A percentile compares a stretch with the other conserved stretches of the same genome.
Conservation (phyloP, 2,797 vertebrate genomes). For the Hippocampus kuda region DNA sequence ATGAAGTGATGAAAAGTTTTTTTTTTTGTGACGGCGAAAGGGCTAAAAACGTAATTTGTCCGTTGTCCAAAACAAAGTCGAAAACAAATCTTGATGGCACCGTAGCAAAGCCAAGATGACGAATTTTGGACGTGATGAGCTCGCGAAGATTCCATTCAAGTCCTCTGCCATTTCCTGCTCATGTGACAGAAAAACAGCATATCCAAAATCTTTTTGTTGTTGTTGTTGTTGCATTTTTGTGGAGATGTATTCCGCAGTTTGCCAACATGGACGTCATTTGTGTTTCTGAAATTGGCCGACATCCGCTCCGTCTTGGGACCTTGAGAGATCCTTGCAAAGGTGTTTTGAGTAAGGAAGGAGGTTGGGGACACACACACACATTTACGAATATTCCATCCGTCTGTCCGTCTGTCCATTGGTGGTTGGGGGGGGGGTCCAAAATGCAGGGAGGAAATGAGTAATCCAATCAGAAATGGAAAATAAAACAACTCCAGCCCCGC, state of each 20-base stretch:
- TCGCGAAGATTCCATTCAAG: background rate
- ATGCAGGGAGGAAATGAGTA: background rate
- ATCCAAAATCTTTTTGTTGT: background rate
- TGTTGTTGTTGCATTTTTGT: background rate
- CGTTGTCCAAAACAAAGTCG: background rate
- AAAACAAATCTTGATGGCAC: background rate
- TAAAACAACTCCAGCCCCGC: background rate
- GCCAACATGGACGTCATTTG: background rate
- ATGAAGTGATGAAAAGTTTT: background rate
- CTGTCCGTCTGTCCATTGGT: background rate
- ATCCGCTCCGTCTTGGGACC: too few species aligned
- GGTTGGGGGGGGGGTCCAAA: background rate
- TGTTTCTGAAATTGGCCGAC: too few species aligned
- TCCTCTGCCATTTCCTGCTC: background rate
- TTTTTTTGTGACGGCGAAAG: background rate
- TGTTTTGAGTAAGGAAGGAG: background rate
- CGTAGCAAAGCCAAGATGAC: background rate
- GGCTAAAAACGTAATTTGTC: background rate
- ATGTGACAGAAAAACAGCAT: background rate
- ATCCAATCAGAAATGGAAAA: background rate
- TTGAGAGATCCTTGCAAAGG: background rate
- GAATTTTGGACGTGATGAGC: background rate
- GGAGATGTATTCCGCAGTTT: background rate
- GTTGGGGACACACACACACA: too few species aligned
- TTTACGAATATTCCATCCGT: background rate